Evolutionary conservation across 1,140 invertebrate species (phyloP).

Genomic region (Drosophila asahinai): DNA sequence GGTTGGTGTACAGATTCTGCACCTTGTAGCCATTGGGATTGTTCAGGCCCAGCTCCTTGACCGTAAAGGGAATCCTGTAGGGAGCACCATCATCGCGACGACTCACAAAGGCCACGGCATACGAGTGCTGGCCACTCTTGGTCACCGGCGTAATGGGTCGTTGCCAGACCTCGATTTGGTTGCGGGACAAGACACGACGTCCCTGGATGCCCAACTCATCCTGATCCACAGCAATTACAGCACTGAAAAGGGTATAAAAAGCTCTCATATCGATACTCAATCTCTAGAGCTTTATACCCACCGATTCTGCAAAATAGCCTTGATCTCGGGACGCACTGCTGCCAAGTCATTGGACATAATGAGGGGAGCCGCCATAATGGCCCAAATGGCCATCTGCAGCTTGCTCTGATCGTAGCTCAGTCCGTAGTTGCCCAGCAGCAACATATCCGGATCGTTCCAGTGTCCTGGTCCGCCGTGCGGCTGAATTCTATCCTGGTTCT

Average conservation of each 20-base stretch:
- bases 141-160: constrained; percentile 92
- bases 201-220: constrained; percentile 90
- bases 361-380: constrained; percentile 94
- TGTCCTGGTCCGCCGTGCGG: constrained; percentile 92
- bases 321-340: constrained; percentile 90
- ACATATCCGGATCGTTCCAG: constrained; percentile 97
- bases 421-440: constrained; percentile 94
- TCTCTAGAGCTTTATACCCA: constrained; percentile 70
- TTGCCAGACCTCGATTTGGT: constrained; percentile 96
- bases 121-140: constrained; percentile 91
- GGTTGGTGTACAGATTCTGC: constrained; percentile 64
- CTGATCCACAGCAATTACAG: constrained; percentile 93
- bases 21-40: constrained; percentile 85
- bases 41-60: constrained; percentile 86
- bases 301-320: constrained; percentile 91
- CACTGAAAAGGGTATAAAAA: constrained; percentile 85
- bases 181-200: constrained; percentile 88
- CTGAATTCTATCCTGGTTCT: constrained; percentile 90
- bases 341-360: constrained; percentile 95
- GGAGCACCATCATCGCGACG: constrained; percentile 89
- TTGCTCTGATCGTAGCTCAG: constrained; percentile 93
- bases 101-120: constrained; percentile 95
- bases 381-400: constrained; percentile 96
- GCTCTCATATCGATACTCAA: too few relatives aligned
- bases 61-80: constrained; percentile 86